phyloP scores from a whole-genome alignment of 2,888 invertebrate genomes.

The Ceramica pisi region DNA sequence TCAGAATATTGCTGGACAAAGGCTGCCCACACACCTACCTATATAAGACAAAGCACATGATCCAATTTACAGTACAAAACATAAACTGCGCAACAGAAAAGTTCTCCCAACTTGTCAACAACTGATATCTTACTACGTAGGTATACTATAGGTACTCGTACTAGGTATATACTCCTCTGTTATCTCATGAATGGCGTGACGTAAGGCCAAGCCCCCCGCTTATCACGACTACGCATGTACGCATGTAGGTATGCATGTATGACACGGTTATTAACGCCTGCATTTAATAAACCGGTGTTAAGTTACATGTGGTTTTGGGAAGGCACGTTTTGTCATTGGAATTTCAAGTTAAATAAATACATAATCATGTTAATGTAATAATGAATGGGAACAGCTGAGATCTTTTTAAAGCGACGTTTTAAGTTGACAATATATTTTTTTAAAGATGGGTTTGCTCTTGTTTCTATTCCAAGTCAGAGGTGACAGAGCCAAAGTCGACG shows the following conservation, averaged over 20 bases:
- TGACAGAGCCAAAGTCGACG: no score
- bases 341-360: background rate
- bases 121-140: conserved; percentile 18
- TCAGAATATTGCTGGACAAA: background rate
- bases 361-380: background rate
- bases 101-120: conserved; percentile 9
- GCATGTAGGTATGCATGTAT: conserved; percentile 4
- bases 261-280: conserved; percentile 20
- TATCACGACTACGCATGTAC: conserved; percentile 27
- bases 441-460: no score
- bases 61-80: background rate
- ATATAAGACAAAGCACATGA: background rate
- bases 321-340: background rate
- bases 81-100: background rate
- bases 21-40: background rate
- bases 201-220: conserved; percentile 59
- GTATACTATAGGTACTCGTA: no score
- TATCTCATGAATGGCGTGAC: conserved; percentile 64
- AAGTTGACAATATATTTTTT: background rate
- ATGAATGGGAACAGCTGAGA: background rate
- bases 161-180: background rate
- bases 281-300: conserved; percentile 14
- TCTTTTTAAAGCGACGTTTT: background rate
- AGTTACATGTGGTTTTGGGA: conserved; percentile 8
- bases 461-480: no score